Base-by-base conservation (phyloP, 2,113 vertebrate genomes). In the Canis aureus region DNA sequence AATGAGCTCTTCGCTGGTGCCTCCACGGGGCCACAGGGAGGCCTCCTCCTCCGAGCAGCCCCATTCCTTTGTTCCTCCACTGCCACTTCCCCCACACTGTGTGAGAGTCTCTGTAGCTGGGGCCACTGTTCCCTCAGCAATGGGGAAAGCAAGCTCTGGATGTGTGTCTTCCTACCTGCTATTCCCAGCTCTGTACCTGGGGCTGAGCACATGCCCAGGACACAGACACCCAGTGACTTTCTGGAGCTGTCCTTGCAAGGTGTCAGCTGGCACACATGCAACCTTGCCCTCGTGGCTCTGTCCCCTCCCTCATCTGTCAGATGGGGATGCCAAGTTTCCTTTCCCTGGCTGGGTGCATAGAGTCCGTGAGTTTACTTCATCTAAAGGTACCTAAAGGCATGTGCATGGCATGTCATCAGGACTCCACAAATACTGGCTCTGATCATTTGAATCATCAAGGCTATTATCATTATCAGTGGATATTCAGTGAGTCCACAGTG, bases 101-200 rank as follows among this genome's bases (percentile, higher is more conserved):
- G 0, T 25, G 51, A 67, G 27, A 22, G n/a, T 57, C 22, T 2
- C 35, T 19, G 8, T 5, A 9, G 3, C 23, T 51, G n/a, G 23
- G 23, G 38, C 59, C 11, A 29, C 0, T 0, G 3, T 32, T 60
- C 43, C 35, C 62, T 71, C 5, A 0, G 32, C 5, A 1, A 17
- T 27, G 25, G 25, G 15, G 62, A 84, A 13, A 80, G 19, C 67
- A 62, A 51, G 15, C 20, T 27, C 81, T 59, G 16, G 22, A 32
- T 55, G 66, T 62, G 32, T 80, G 55, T 32, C 57, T 64, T 23
- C 35, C 91, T 71, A 8, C 43, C 74, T 3, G 11, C 59, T 15
- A 5, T 49, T 55, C 17, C 76, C 67, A 59, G 57, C 23, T 22
- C 4, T 0, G n/a, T 10, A 4, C 78, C 85, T 23, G 51, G 69